Evolutionary conservation across 2,888 invertebrate genomes (phyloP), one percentile per base, ranked within the genome.

Genomic region (Drosophila kanekoi): DNA sequence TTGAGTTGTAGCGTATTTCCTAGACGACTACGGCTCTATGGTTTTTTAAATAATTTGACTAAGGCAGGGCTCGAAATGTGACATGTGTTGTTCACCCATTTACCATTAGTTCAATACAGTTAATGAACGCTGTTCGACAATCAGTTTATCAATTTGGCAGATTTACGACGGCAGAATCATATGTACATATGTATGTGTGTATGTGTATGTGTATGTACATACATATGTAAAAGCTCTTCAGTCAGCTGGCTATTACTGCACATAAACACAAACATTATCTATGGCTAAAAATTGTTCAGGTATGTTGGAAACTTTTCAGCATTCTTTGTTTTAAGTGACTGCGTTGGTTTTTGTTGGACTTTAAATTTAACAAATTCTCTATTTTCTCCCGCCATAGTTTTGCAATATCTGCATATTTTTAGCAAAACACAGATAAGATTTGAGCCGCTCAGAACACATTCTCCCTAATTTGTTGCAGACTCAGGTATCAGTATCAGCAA

Each of bases 391-490:
- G 44, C 10, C 11, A 37, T 32, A 58, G 2, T 44, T 11, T 11
- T 20, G 35, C 13, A 54, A 56, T 41, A 74, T 62, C 61, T 62
- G 57, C 60, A 59, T 51, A 52, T 37, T 77, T 77, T 65, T 77
- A 47, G 63, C 67, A 61, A 20, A 40, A 49, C 38, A 13, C n/a
- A 54, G 81, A 82, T 82, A 68, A 82, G 89, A 82, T 84, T 89
- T 61, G 68, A 54, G 52, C 37, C 45, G 35, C 38, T 33, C 14
- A 9, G 41, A 74, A 68, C 79, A 68, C 48, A 75, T 63, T 58
- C 53, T 28, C 38, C 23, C 18, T 61, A 75, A 79, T 79, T 76
- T 76, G 63, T 51, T 35, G 73, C 73, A 74, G 63, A 75, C 57
- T 62, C 37, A 35, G 33, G 20, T 61, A 78, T 48, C 58, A 54